Conservation (phyloP, 2,888 invertebrate species). For the Philhelius pedissequus region DNA sequence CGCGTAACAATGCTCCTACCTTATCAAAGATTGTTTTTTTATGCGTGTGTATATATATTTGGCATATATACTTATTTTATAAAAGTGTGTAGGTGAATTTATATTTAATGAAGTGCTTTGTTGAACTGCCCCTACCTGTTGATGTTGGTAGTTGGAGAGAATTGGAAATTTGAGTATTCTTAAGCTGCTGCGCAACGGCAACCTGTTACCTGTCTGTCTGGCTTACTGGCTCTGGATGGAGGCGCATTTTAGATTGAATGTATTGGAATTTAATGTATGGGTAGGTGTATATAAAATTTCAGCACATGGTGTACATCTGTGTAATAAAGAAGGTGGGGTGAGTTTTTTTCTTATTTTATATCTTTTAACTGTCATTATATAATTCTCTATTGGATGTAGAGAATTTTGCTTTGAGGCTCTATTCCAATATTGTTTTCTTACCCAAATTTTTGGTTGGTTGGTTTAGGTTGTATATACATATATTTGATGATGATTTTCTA, state of each 20-base stretch:
- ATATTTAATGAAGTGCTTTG: neutral
- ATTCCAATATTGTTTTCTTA: constrained; percentile 30
- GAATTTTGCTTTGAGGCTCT: constrained; percentile 25
- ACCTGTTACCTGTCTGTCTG: constrained; percentile 33
- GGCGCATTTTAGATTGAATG: neutral
- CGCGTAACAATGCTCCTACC: neutral
- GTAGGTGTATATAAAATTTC: neutral
- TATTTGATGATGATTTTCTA: constrained; percentile 12
- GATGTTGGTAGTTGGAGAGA: neutral
- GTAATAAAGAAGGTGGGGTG: constrained; percentile 30
- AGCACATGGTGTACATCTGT: constrained; percentile 8
- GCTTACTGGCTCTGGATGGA: neutral
- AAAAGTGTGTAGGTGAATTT: neutral
- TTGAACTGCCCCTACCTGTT: constrained; percentile 58
- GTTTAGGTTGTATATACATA: neutral
- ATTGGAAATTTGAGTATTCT: neutral
- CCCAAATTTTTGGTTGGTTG: constrained; percentile 65
- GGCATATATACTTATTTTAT: neutral
- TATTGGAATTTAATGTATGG: constrained; percentile 2
- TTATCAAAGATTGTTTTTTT: neutral
- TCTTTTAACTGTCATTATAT: neutral
- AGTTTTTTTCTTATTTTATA: neutral
- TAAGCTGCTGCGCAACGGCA: neutral
- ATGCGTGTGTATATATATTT: neutral
- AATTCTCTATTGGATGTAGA: constrained; percentile 49